A percentile compares a stretch with the other conserved stretches of the same genome.
phyloP scores from a whole-genome alignment of 2,888 invertebrate genomes.

The Parnassius mnemosyne region DNA sequence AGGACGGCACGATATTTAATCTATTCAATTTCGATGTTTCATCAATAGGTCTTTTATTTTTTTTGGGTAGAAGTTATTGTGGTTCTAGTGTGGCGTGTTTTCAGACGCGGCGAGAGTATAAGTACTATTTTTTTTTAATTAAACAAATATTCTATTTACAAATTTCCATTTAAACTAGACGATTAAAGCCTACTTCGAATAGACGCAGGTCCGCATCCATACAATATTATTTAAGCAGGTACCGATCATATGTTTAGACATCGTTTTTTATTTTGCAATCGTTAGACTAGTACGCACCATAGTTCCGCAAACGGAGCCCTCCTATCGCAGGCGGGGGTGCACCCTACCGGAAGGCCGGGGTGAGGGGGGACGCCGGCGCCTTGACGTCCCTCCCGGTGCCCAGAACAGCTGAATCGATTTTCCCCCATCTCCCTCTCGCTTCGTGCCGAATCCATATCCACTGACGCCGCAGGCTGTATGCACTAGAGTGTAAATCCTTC shows the following conservation, averaged over 20 bases:
- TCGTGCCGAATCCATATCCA: conserved; percentile 41
- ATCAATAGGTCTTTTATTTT: conserved; percentile 66
- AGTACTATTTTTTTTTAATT: conserved; percentile 41
- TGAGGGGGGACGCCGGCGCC: conserved; percentile 25
- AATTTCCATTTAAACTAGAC: conserved; percentile 78
- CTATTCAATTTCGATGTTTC: conserved; percentile 79
- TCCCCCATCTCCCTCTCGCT: conserved; percentile 47
- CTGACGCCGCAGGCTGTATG: conserved; percentile 3
- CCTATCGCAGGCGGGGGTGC: conserved; percentile 30
- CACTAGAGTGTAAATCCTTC: conserved; percentile 45
- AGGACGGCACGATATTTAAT: conserved; percentile 80
- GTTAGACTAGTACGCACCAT: conserved; percentile 74
- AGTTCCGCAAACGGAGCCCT: conserved; percentile 59
- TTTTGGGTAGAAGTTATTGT: conserved; percentile 49
- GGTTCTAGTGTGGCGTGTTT: conserved; percentile 46
- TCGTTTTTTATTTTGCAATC: conserved; percentile 56
- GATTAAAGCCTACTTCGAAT: conserved; percentile 78
- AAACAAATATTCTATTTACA: conserved; percentile 74
- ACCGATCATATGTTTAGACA: conserved; percentile 73
- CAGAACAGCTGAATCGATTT: conserved; percentile 62
- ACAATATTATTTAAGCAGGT: conserved; percentile 73
- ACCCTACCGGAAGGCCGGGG: conserved; percentile 31
- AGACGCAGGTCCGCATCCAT: conserved; percentile 79
- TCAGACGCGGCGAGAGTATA: conserved; percentile 55
- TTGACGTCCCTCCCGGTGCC: conserved; percentile 35